Evolutionary conservation across 2,888 invertebrate genomes (phyloP).

Genomic region (Amaurobius ferox): DNA sequence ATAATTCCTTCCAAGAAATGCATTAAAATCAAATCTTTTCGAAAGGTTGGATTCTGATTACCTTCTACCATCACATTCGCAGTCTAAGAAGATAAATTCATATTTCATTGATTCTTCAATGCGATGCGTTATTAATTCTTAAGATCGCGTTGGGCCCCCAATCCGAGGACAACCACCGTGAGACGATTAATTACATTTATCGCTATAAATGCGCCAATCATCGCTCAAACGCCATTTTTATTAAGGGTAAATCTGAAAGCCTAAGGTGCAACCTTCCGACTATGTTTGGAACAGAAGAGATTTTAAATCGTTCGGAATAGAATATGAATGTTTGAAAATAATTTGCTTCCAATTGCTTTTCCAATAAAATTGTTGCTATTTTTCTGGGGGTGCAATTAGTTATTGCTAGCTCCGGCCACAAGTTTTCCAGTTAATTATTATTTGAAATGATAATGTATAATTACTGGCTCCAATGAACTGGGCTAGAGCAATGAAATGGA

Average conservation of each 20-base stretch:
- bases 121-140: constrained; percentile 28
- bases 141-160: constrained; percentile 1
- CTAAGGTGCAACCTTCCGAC: background rate
- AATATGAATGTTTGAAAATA: background rate
- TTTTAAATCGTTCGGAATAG: background rate
- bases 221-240: background rate
- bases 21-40: constrained; percentile 5
- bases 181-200: constrained; percentile 20
- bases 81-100: constrained; percentile 19
- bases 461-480: too few species aligned
- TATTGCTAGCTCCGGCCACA: too few species aligned
- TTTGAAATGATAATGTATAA: too few species aligned
- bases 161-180: background rate
- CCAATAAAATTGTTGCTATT: background rate
- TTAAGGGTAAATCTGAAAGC: background rate
- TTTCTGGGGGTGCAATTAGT: background rate
- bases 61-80: constrained; percentile 8
- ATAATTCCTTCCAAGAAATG: constrained; percentile 1
- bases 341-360: background rate
- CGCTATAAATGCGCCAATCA: background rate
- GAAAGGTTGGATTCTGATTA: background rate
- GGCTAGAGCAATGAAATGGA: too few species aligned
- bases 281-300: background rate
- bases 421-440: background rate
- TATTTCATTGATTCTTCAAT: constrained; percentile 27